Conservation (phyloP, 2,113 vertebrate species). For the Phrynosoma blainvillii region DNA sequence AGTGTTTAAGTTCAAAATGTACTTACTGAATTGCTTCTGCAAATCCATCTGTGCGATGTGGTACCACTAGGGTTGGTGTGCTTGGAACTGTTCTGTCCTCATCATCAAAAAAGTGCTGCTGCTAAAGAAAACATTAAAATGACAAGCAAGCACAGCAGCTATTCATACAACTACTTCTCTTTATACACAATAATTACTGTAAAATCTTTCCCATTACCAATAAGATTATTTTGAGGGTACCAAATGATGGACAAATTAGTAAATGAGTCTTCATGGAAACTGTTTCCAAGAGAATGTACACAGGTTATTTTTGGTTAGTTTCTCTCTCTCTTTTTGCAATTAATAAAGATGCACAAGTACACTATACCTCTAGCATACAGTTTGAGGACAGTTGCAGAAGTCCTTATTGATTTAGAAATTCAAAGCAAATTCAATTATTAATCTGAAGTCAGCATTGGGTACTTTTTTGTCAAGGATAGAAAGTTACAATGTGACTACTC, state of each 20-base stretch:
- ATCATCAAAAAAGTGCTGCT: constrained; percentile 93
- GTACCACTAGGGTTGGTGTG: constrained; percentile 90
- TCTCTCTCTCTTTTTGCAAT: neutral
- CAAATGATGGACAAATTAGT: neutral
- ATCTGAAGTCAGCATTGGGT: neutral
- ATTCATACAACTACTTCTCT: constrained; percentile 4
- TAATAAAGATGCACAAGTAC: neutral
- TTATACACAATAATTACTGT: neutral
- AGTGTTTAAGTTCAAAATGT: neutral
- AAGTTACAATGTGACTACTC: neutral
- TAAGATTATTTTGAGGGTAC: neutral
- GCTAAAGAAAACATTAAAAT: constrained; percentile 60
- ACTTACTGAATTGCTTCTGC: constrained; percentile 96
- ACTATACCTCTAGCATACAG: neutral
- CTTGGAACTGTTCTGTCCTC: constrained; percentile 97
- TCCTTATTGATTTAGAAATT: neutral
- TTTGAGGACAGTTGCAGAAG: neutral
- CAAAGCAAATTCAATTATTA: neutral
- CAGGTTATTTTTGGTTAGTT: neutral
- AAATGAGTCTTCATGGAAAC: neutral
- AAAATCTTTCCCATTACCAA: neutral
- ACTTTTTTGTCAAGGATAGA: neutral
- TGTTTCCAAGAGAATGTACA: neutral
- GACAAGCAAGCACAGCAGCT: neutral
- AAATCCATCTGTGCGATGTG: constrained; percentile 91